Percentiles rank a stretch among this genome's conserved stretches.
Conservation (phyloP, 2,888 invertebrate genomes). For the Agrilus mali region DNA sequence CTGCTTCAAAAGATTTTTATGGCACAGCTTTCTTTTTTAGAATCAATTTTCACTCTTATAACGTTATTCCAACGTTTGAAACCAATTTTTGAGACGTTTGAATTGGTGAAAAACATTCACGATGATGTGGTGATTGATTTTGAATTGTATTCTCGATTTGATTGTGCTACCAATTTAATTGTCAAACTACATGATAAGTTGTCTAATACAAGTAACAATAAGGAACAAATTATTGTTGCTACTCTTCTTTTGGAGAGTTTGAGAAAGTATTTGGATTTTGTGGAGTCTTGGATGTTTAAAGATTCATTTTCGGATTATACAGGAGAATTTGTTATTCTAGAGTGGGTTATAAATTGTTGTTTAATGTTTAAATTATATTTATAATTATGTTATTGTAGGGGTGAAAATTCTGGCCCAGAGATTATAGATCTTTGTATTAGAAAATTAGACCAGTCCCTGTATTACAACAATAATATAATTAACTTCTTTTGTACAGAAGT, state of each 20-base stretch:
- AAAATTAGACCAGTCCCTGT: neutral
- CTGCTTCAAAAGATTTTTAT: neutral
- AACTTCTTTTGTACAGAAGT: constrained; percentile 23
- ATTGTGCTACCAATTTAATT: constrained; percentile 22
- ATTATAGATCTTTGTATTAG: too few species aligned
- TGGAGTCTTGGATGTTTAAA: constrained; percentile 28
- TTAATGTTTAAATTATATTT: too few species aligned
- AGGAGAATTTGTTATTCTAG: constrained; percentile 26
- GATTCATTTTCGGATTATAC: constrained; percentile 22
- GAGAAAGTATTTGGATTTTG: constrained; percentile 25
- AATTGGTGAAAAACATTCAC: constrained; percentile 22
- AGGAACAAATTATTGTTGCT: constrained; percentile 27
- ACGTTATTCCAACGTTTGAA: constrained; percentile 20
- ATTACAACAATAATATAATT: constrained; percentile 22
- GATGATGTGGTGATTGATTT: constrained; percentile 18
- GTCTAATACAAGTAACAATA: constrained; percentile 19
- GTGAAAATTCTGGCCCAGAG: too few species aligned
- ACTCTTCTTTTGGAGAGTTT: constrained; percentile 27
- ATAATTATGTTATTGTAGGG: too few species aligned
- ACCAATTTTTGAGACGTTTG: constrained; percentile 21
- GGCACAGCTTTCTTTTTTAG: constrained; percentile 17
- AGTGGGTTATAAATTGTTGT: constrained; percentile 14
- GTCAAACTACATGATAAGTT: constrained; percentile 21
- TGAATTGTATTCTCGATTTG: constrained; percentile 13
- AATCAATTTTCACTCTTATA: constrained; percentile 25